These are phyloP conservation scores for Campylorhamphus procurvoides DNA, from an alignment of 2,113 vertebrate species.

Conservation along the genomic window DNA sequence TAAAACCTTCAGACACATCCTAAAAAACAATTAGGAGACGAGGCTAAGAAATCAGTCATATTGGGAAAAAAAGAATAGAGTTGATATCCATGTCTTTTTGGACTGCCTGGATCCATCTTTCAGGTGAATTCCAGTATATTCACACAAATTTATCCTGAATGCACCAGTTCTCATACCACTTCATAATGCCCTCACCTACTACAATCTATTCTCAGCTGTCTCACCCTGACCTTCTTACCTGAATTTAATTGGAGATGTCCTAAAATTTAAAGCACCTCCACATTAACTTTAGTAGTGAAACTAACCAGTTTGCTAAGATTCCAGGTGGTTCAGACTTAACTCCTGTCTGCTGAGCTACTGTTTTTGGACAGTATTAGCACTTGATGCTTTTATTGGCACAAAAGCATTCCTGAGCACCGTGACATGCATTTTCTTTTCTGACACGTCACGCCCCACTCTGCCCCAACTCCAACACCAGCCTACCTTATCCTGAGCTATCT, in stretches of 20 bases:
- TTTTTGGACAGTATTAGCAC: background rate
- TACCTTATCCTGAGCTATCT: background rate
- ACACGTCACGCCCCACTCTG: rapidly evolving
- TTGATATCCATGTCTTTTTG: background rate
- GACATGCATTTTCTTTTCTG: background rate
- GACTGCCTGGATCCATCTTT: background rate
- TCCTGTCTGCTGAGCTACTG: background rate
- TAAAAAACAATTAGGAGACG: background rate
- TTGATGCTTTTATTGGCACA: background rate
- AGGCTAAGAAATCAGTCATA: background rate
- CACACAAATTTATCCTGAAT: background rate
- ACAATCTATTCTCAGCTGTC: background rate
- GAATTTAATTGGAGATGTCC: background rate
- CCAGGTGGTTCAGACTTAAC: background rate
- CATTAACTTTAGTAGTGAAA: background rate
- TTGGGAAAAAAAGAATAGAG: background rate
- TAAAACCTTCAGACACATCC: background rate
- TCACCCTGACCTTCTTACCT: background rate
- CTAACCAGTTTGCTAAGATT: background rate
- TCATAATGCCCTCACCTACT: background rate
- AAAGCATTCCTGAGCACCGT: background rate
- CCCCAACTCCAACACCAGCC: background rate
- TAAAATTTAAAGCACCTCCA: background rate
- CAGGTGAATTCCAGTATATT: background rate
- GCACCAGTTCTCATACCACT: background rate